Evolutionary conservation across 2,888 invertebrate genomes (phyloP).

Genomic region (Apodemia duryi): DNA sequence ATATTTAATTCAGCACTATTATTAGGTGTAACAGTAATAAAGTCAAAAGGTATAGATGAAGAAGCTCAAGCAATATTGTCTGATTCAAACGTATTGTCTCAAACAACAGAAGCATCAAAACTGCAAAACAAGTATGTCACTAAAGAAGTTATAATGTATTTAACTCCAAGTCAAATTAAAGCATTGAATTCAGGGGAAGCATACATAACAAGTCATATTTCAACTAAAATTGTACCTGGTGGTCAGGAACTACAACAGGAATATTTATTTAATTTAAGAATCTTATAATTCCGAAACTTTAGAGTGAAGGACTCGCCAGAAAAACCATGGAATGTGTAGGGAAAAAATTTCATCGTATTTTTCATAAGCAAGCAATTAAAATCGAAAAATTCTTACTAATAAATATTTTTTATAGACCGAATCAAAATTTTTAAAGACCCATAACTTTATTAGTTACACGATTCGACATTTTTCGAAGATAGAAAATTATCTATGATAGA

Average conservation of each 20-base stretch:
- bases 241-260: background rate
- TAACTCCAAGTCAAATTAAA: slow-evolving; percentile 58
- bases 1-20: background rate
- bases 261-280: background rate
- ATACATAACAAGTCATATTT: background rate
- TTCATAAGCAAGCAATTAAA: too few species aligned
- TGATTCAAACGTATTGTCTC: background rate
- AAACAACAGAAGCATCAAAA: background rate
- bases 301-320: too few species aligned
- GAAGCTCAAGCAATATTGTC: background rate
- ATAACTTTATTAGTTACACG: too few species aligned
- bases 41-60: background rate
- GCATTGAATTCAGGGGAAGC: slow-evolving; percentile 43
- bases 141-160: slow-evolving; percentile 18
- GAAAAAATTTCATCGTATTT: too few species aligned
- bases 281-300: too few species aligned
- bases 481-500: too few species aligned
- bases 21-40: background rate
- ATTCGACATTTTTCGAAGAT: too few species aligned
- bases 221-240: background rate
- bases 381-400: too few species aligned
- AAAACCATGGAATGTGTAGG: too few species aligned
- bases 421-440: too few species aligned
- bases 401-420: too few species aligned
- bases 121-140: background rate